Conservation (phyloP, 2,888 invertebrate genomes). For the Drosophila peninsularis region DNA sequence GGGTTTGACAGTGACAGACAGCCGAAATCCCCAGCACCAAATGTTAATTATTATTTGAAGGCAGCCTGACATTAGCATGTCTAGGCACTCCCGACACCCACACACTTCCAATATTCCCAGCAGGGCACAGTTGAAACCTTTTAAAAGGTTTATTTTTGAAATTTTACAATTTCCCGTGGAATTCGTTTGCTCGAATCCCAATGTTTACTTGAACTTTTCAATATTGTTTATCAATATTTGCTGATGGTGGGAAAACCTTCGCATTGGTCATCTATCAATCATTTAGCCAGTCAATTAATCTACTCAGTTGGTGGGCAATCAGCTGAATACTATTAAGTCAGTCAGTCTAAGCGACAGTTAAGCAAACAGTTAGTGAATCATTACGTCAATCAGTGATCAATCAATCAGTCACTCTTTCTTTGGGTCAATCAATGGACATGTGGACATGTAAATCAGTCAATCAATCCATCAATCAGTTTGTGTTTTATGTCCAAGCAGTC, state of each 20-base stretch:
- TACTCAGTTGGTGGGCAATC: background rate
- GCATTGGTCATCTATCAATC: background rate
- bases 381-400: background rate
- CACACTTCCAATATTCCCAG: background rate
- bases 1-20: slow-evolving; percentile 23
- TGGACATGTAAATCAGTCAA: too few species aligned
- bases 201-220: background rate
- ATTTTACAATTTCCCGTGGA: background rate
- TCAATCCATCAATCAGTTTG: background rate
- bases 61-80: slow-evolving; percentile 16
- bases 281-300: background rate
- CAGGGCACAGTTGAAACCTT: background rate
- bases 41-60: slow-evolving; percentile 42
- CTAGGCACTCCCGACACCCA: background rate
- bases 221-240: background rate
- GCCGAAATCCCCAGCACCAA: slow-evolving; percentile 2
- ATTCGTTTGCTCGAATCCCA: background rate
- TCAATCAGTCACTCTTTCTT: background rate
- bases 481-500: background rate
- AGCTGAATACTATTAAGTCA: background rate
- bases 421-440: background rate
- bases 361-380: background rate
- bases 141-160: background rate
- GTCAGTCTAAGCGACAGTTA: background rate
- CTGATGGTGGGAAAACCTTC: background rate